phyloP scores from a whole-genome alignment of 2,113 vertebrate genomes.

The Piaya cayana region DNA sequence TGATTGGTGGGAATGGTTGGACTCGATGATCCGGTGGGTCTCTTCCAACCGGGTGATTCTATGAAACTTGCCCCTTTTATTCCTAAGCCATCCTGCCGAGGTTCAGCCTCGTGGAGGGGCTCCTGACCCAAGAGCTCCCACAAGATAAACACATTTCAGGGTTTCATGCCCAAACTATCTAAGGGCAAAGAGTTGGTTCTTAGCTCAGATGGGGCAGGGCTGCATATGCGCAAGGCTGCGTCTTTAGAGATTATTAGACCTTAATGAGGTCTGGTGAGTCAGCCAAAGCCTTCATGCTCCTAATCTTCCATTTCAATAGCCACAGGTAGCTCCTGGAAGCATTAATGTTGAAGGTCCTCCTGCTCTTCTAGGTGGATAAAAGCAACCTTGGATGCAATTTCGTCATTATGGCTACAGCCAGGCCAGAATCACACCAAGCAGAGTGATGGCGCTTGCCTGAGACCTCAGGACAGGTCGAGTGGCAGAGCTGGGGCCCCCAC shows the following conservation, averaged over 20 bases:
- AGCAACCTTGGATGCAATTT: neutral
- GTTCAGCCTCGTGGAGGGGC: neutral
- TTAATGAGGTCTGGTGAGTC: neutral
- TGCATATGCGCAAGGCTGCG: neutral
- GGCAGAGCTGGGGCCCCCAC: too few relatives aligned
- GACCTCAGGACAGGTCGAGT: neutral
- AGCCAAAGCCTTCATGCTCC: neutral
- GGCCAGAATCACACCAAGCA: neutral
- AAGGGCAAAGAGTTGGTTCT: neutral
- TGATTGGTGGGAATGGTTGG: too few relatives aligned
- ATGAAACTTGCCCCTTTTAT: neutral
- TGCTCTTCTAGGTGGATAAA: neutral
- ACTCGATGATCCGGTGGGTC: too few relatives aligned
- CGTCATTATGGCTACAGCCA: fast-evolving
- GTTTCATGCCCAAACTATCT: neutral
- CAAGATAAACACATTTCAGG: neutral
- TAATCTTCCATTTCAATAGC: neutral
- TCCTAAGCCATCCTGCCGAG: fast-evolving
- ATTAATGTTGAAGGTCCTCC: neutral
- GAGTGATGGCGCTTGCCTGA: fast-evolving
- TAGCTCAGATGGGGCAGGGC: neutral
- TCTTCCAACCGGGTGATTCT: too few relatives aligned
- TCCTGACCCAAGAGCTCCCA: neutral
- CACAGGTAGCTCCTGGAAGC: neutral
- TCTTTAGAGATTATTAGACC: neutral